Percentiles rank a stretch among this genome's conserved stretches.
phyloP scores from a whole-genome alignment of 2,113 vertebrate species.

The Boulengeromyrus knoepffleri region DNA sequence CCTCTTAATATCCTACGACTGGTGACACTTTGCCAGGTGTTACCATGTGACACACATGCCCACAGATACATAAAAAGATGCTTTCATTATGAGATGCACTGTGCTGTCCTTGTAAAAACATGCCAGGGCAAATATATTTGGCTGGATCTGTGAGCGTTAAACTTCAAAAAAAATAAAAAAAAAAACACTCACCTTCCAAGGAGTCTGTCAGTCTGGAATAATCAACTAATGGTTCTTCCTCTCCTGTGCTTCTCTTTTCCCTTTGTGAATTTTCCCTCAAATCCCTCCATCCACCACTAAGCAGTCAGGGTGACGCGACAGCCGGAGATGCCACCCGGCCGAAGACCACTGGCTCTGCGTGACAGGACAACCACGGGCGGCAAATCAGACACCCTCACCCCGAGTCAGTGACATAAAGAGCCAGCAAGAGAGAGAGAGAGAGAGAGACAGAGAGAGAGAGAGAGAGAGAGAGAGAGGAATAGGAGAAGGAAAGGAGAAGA shows the following conservation, averaged over 20 bases:
- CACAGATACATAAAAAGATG: slow-evolving; percentile 27
- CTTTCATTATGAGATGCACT: slow-evolving; percentile 14
- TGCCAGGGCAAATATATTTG: slow-evolving; percentile 24
- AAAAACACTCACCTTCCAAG: slow-evolving; percentile 15
- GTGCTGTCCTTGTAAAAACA: slow-evolving; percentile 43
- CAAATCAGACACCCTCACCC: neutral
- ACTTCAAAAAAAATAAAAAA: neutral
- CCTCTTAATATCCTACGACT: neutral
- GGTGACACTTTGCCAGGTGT: neutral
- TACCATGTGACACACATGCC: neutral
- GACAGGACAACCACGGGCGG: neutral
- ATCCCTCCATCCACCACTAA: slow-evolving; percentile 35
- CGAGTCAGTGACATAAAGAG: slow-evolving; percentile 27
- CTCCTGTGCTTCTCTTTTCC: slow-evolving; percentile 11
- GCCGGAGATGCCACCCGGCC: neutral
- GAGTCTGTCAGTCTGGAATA: slow-evolving; percentile 17
- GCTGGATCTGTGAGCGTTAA: neutral
- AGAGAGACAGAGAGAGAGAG: neutral
- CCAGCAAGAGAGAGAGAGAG: slow-evolving; percentile 4
- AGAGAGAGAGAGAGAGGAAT: neutral
- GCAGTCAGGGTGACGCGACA: neutral
- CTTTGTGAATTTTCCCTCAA: slow-evolving; percentile 10
- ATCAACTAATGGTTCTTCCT: slow-evolving; percentile 8
- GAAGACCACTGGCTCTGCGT: slow-evolving; percentile 6
- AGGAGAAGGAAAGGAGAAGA: slow-evolving; percentile 9